A percentile compares a stretch with the other conserved stretches of the same genome.
Evolutionary conservation across 2,113 vertebrate genomes (phyloP).

Genomic region (Pangasianodon gigas): DNA sequence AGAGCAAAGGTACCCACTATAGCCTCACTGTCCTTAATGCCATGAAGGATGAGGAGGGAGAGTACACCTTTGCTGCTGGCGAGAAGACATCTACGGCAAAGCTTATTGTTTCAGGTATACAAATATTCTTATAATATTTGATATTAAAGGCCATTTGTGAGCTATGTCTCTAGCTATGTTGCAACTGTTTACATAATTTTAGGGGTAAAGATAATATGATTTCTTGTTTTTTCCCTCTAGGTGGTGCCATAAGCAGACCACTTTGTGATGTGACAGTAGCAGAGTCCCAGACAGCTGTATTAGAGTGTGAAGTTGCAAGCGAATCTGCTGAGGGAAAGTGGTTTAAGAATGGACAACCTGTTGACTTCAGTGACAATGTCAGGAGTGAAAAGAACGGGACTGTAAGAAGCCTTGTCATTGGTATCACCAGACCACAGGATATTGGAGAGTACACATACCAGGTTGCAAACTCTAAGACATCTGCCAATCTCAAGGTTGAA

Average conservation of each 20-base stretch:
- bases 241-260: conserved; percentile 92
- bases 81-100: conserved; percentile 87
- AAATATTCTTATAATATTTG: neutral
- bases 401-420: conserved; percentile 83
- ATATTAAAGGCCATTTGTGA: neutral
- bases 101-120: conserved; percentile 88
- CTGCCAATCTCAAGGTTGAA: conserved; percentile 88
- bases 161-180: neutral
- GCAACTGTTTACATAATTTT: neutral
- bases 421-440: conserved; percentile 81
- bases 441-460: conserved; percentile 92
- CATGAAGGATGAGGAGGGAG: conserved; percentile 97
- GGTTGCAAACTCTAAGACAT: conserved; percentile 92
- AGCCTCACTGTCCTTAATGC: conserved; percentile 86
- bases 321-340: conserved; percentile 85
- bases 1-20: conserved; percentile 83
- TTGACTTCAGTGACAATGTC: conserved; percentile 79
- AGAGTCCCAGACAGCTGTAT: conserved; percentile 86
- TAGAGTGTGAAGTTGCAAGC: conserved; percentile 94
- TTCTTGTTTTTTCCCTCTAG: conserved; percentile 62
- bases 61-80: conserved; percentile 90
- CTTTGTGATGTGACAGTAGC: conserved; percentile 88
- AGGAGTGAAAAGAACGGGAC: conserved; percentile 76
- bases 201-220: neutral
- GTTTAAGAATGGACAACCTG: conserved; percentile 82